A percentile compares a stretch with the other conserved stretches of the same genome.
Evolutionary conservation across 2,113 vertebrate species (phyloP).

Genomic region (Sinosuthora webbiana): DNA sequence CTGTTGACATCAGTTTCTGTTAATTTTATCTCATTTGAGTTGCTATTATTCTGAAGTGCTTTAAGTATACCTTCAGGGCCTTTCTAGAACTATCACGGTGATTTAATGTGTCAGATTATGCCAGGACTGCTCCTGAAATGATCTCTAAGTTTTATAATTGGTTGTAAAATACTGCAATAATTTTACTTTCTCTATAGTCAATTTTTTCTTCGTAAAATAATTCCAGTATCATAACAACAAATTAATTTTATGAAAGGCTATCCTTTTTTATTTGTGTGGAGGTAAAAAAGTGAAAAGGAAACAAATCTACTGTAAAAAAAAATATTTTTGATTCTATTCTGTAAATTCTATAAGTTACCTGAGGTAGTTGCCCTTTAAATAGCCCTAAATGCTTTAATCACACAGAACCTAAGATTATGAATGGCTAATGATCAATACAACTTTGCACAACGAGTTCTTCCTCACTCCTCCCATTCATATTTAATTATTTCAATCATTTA

Average conservation of each 20-base stretch:
- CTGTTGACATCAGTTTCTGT: not conserved
- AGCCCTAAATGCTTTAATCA: not conserved
- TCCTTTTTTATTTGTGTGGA: not conserved
- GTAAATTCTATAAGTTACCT: not conserved
- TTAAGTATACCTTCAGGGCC: not conserved
- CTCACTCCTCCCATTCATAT: not conserved
- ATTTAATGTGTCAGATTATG: slow-evolving; percentile 2
- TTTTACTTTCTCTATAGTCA: not conserved
- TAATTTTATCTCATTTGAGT: not conserved
- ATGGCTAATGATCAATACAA: not conserved
- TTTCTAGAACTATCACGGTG: not conserved
- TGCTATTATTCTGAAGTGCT: not conserved
- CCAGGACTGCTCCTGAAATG: not conserved
- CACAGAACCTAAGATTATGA: not conserved
- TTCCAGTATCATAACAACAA: not conserved
- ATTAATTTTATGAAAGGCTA: not conserved
- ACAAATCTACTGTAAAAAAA: not conserved
- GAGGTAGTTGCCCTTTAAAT: not conserved
- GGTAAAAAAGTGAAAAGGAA: not conserved
- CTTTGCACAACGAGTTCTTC: not conserved
- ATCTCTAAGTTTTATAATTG: not conserved
- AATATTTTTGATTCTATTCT: not conserved
- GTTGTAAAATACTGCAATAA: not conserved
- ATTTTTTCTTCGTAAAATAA: not conserved
- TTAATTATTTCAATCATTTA: not conserved